Evolutionary conservation across 2,797 vertebrate genomes (phyloP).

Genomic region (Otolemur crassicaudatus): DNA sequence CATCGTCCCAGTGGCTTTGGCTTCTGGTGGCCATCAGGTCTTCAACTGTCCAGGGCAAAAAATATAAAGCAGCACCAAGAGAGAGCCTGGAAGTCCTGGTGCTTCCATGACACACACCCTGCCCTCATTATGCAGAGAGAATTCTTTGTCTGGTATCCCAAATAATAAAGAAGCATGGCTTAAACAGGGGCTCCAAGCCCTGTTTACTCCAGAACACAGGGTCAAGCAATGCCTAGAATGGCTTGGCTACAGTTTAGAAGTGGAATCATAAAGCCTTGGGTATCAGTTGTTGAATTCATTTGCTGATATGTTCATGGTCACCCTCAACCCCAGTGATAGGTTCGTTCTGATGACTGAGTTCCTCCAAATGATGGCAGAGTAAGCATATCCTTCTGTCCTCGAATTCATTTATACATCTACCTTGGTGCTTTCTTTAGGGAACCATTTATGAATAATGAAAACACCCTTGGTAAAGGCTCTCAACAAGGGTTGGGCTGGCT

Average conservation of each 20-base stretch:
- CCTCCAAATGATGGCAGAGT: neutral
- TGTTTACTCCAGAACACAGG: neutral
- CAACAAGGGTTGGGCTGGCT: neutral
- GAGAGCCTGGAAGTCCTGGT: neutral
- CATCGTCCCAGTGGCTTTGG: accelerated
- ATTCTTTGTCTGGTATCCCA: neutral
- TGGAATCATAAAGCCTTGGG: neutral
- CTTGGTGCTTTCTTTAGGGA: conserved; percentile 6
- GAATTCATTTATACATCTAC: neutral
- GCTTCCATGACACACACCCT: neutral
- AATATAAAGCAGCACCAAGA: neutral
- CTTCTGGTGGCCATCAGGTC: neutral
- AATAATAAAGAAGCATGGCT: neutral
- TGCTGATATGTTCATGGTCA: neutral
- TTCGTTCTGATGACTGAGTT: neutral
- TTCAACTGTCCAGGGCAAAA: neutral
- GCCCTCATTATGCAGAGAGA: neutral
- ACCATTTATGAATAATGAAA: neutral
- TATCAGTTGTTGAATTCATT: neutral
- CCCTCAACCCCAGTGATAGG: neutral
- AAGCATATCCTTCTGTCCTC: neutral
- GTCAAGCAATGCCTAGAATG: neutral
- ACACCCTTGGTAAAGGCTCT: neutral
- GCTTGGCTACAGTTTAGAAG: neutral
- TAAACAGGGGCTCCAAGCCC: neutral